Base-by-base conservation (phyloP, 2,888 invertebrate species). In the Apodemia zela region DNA sequence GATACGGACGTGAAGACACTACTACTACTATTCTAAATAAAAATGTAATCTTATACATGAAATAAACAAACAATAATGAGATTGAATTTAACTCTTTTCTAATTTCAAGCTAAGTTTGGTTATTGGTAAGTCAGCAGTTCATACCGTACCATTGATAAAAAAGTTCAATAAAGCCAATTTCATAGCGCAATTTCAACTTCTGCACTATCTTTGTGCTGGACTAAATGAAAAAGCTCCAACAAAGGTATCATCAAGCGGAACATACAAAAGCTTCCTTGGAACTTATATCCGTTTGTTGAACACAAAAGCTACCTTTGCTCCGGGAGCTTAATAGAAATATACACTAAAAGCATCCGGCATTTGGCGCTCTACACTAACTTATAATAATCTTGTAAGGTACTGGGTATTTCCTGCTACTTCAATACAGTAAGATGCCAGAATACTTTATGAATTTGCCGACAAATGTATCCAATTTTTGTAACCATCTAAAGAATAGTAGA, bases 231-330 rank as follows among this genome's bases (percentile, higher is more conserved):
- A 25, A 21, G 15, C 21, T 7, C 54, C 54, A 54, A 21, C 54
- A 54, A 54, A 54, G 54, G 21, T 7, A 15, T 54, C 15, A 13
- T 54, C 21, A 54, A 54, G 8, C 54, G 25, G 25, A 21, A 25
- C 25, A 13, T 25, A 54, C 54, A 54, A 54, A 54, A 54, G 25
- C 25, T 51, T 51, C 42, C 51, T 51, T 51, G 51, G 21, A 51
- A 51, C 51, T 54, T 54, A 25, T 15, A 25, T 21, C 13, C 54
- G 21, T 54, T 25, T 54, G 54, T 21, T 54, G 5, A 45, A 45
- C 42, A 54, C 54, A 54, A 54, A 54, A 54, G 54, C 25, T 54
- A 54, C 54, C 54, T 54, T 54, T 21, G 54, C 54, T 54, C 6
- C 25, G 21, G 13, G 13, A 54, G 21, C 54, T 54, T 54, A 54